These are phyloP conservation scores for Alcedo quadribrachys DNA, from an alignment of 2,797 vertebrate genomes.

Conservation along the genomic window DNA sequence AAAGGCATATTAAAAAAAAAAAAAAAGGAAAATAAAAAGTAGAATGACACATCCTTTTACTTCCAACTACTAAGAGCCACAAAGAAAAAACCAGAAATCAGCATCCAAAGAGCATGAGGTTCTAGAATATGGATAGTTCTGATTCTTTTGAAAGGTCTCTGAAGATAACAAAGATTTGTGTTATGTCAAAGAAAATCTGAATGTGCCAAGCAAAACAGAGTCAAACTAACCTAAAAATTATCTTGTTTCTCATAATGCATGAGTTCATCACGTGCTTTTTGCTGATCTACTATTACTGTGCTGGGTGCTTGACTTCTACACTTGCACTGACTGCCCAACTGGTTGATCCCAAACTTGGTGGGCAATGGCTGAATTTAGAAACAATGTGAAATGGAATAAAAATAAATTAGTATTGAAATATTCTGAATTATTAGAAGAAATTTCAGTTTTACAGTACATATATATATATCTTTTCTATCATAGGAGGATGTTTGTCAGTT, in stretches of 20 bases:
- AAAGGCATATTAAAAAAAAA: background rate
- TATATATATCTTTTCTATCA: background rate
- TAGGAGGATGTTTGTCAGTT: background rate
- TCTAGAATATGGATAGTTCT: conserved; percentile 27
- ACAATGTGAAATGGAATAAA: background rate
- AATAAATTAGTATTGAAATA: background rate
- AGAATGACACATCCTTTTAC: conserved; percentile 2
- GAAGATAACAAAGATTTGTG: too few species aligned
- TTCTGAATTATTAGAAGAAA: conserved; percentile 27
- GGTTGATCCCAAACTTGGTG: background rate
- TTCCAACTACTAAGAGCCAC: background rate
- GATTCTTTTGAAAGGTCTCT: conserved; percentile 24
- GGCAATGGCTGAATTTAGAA: background rate
- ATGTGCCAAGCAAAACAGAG: background rate
- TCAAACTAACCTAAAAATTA: background rate
- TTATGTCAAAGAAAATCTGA: conserved; percentile 1
- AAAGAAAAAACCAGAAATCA: conserved; percentile 13
- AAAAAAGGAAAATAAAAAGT: background rate
- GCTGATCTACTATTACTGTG: background rate
- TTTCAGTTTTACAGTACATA: background rate
- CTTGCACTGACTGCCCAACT: background rate
- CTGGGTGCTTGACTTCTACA: background rate
- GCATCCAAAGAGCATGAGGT: conserved; percentile 7
- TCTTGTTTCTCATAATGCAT: background rate
- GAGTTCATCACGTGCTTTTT: too few species aligned